Evolutionary conservation across 2,797 vertebrate species (phyloP), one percentile per base, ranked within the genome.

Genomic region (Anguilla pacifica): DNA sequence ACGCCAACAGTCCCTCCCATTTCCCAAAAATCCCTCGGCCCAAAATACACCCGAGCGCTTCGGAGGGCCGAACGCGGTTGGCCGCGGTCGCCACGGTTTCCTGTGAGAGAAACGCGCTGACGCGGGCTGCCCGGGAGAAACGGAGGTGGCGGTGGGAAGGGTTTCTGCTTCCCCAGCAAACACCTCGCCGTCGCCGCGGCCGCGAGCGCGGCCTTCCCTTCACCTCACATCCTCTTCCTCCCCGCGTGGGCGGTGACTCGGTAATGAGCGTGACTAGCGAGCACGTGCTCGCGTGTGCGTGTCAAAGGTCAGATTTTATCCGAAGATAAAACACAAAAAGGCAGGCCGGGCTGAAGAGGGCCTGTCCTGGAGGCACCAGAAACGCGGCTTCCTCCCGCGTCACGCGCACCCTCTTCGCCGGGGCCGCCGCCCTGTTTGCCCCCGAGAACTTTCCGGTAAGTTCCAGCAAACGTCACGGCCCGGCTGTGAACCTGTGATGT

Each of bases 1-100:
- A 91, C 87, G 91, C 90, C 86, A 88, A 90, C 91, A 91, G 92
- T 92, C 93, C 93, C 89, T 93, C 88, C 92, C 88, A 87, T 74
- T 81, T 91, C 88, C 85, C 89, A 81, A 67, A 85, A 83, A 87
- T 43, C 61, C 64, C 28, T 84, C 9, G 51, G 61, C n/a, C 46
- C 17, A 83, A 67, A 83, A 67, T 64, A 87, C 43, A 53, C 43
- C 9, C 13, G 10, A 46, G 77, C 39, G 25, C 46, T 81, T 81
- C 77, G 31, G 31, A 25, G 17, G n/a, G 43, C 43, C n/a, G 61
- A 17, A 17, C 31, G 17, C 22, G 15, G 43, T n/a, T 81, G 7
- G 43, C 77, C 72, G 2, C 6, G 2, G 39, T 0, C 22, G 22
- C 7, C 43, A 4, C 43, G 25, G 77, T 43, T 81, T 77, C 35